A percentile compares a stretch with the other conserved stretches of the same genome.
These are phyloP conservation scores for Melanchra persicariae DNA, from an alignment of 2,888 invertebrate genomes.

Conservation along the genomic window DNA sequence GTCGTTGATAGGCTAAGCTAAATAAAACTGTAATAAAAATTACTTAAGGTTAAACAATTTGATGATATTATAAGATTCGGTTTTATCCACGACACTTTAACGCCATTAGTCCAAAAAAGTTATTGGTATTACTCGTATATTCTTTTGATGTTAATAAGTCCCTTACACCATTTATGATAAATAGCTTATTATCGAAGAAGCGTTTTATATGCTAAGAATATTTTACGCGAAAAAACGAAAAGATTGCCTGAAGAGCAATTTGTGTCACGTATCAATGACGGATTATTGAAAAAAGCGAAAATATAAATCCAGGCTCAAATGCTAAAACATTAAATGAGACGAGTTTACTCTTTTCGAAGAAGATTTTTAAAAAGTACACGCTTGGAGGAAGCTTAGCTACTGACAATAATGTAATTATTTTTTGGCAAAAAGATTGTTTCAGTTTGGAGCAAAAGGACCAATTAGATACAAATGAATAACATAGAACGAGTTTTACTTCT, in stretches of 20 bases:
- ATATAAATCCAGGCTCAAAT: slow-evolving; percentile 4
- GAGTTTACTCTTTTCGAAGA: neutral
- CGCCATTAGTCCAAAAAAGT: neutral
- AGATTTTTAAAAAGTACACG: neutral
- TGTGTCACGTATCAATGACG: neutral
- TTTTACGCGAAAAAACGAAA: slow-evolving; percentile 28
- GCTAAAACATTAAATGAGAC: neutral
- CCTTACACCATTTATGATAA: neutral
- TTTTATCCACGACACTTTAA: neutral
- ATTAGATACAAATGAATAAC: too few species aligned
- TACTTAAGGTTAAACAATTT: too few species aligned
- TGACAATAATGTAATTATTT: neutral
- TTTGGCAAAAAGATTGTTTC: neutral
- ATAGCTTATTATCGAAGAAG: neutral
- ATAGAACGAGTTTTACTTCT: too few species aligned
- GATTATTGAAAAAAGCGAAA: slow-evolving; percentile 11
- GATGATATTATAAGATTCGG: too few species aligned
- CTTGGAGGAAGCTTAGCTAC: too few species aligned
- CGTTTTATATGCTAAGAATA: neutral
- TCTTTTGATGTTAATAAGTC: neutral
- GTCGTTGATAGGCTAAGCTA: neutral
- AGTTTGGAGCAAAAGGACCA: too few species aligned
- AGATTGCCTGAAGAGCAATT: slow-evolving; percentile 32
- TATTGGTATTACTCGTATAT: neutral
- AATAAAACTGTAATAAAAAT: neutral